Evolutionary conservation across 2,113 vertebrate genomes (phyloP), one percentile per base, ranked within the genome.

Genomic region (Oreochromis aureus): DNA sequence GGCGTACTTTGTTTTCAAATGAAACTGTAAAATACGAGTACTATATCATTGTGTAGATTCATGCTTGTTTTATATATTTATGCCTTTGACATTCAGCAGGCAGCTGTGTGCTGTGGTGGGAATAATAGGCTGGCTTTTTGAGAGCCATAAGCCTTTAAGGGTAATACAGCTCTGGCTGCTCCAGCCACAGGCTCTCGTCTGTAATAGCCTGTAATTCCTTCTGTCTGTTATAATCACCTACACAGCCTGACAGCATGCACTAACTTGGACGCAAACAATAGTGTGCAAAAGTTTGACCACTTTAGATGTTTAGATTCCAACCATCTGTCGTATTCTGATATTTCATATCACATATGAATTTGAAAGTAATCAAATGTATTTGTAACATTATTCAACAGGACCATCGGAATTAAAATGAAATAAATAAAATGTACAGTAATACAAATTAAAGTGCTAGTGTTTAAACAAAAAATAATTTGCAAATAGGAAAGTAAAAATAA

Each of bases 161-260:
- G 91, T 89, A 90, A 86, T 58, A 15, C 66, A 71, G 88, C 89
- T 91, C 88, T 91, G 89, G 90, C 85, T 94, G 91, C 90, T 85
- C 86, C 86, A 91, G 94, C 83, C 93, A 93, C 86, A 86, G 89
- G 83, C 94, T 92, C 89, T 93, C 78, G 71, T 86, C 93, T 92
- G 92, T 95, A 95, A 94, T 95, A 89, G 90, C 91, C 92, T 93
- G 92, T 95, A 96, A 96, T 96, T 95, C 91, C 89, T 94, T 92
- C 91, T 95, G 93, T 93, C 94, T 91, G 88, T 91, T 89, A 89
- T 93, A 93, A 95, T 95, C 91, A 95, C 91, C 82, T 85, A 92
- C 90, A 88, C 80, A 59, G 78, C 51, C 89, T 92, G 89, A 90
- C 93, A 91, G 83, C 88, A 85, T 16, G 7, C 80, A 86, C 88